A percentile compares a stretch with the other conserved stretches of the same genome.
phyloP scores from a whole-genome alignment of 2,113 vertebrate genomes.

The Erythrocebus patas region DNA sequence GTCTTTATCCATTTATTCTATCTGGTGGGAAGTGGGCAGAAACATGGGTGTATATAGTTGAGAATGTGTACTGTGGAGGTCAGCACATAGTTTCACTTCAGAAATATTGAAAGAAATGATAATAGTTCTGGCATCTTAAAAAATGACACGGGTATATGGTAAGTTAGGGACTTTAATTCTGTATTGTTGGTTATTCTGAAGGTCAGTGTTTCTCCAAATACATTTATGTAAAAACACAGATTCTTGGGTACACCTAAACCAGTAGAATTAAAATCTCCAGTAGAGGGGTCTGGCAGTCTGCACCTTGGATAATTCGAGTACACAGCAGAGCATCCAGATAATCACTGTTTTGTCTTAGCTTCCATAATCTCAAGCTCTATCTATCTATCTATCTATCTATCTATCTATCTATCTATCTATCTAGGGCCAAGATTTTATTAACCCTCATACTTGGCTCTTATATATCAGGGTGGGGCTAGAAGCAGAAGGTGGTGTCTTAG shows the following conservation, averaged over 20 bases:
- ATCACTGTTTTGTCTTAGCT: background rate
- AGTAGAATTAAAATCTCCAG: background rate
- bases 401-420: too few relatives aligned
- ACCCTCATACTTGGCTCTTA: background rate
- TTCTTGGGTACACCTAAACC: background rate
- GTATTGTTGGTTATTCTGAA: background rate
- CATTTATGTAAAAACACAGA: background rate
- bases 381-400: rapidly evolving
- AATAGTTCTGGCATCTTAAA: background rate
- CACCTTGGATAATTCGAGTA: background rate
- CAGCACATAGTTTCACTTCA: background rate
- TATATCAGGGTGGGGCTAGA: background rate
- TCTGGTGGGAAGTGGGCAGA: background rate
- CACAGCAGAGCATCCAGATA: background rate
- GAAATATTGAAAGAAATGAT: slow-evolving; percentile 3
- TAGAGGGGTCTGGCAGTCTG: background rate
- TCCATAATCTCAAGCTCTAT: background rate
- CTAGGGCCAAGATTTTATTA: background rate
- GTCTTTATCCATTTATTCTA: background rate
- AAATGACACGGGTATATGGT: background rate
- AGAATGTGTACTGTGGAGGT: background rate
- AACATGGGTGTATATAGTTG: background rate
- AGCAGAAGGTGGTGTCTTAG: background rate
- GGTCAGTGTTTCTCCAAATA: background rate
- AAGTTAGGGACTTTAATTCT: background rate